A percentile compares a stretch with the other conserved stretches of the same genome.
phyloP scores from a whole-genome alignment of 2,888 invertebrate genomes.

The Octodonta nipae region DNA sequence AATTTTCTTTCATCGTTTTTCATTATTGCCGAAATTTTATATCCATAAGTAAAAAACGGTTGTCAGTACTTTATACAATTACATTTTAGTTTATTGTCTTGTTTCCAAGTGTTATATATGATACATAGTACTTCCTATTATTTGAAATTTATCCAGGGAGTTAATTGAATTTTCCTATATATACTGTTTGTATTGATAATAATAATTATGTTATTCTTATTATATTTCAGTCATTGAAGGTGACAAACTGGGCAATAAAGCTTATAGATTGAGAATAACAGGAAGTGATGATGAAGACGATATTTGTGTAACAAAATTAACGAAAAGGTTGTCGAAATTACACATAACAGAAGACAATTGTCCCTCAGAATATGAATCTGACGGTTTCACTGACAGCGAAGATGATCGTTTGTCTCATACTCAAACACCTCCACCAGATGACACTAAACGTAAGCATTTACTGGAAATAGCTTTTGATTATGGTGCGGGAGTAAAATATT shows the following conservation, averaged over 20 bases:
- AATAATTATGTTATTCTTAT: too few species aligned
- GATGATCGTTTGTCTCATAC: constrained; percentile 42
- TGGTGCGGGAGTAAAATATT: too few species aligned
- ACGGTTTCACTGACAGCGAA: constrained; percentile 47
- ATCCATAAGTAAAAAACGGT: too few species aligned
- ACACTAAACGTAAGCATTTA: constrained; percentile 62
- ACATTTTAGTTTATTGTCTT: too few species aligned
- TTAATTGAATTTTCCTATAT: too few species aligned
- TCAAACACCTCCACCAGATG: constrained; percentile 60
- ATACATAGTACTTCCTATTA: too few species aligned
- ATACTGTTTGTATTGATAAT: too few species aligned
- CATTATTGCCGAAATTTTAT: too few species aligned
- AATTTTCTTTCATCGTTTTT: not conserved
- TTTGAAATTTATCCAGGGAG: too few species aligned
- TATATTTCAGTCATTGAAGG: constrained; percentile 16
- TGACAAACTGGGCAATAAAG: constrained; percentile 28
- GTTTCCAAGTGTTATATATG: too few species aligned
- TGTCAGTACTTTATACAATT: too few species aligned
- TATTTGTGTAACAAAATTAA: constrained; percentile 32
- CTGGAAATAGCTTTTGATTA: too few species aligned
- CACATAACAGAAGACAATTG: constrained; percentile 19
- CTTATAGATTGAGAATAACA: constrained; percentile 26
- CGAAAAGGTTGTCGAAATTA: constrained; percentile 23
- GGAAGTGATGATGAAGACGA: constrained; percentile 38
- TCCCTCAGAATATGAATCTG: constrained; percentile 10